Conservation (phyloP, 2,797 vertebrate species). For the Manis crassicaudata region DNA sequence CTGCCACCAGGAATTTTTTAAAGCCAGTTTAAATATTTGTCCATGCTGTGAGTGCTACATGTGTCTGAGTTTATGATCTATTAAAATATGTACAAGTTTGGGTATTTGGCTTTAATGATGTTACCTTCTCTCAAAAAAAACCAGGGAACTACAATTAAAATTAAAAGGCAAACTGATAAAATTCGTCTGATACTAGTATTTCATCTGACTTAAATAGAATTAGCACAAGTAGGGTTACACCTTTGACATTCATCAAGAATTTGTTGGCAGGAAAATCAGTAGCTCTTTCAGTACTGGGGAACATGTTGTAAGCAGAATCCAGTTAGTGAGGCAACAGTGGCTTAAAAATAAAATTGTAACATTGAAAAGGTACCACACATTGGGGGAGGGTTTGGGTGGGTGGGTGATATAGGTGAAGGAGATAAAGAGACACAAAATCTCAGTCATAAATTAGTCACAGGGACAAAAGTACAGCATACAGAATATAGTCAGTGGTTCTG, state of each 20-base stretch:
- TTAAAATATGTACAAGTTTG: not conserved
- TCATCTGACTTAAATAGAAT: constrained; percentile 62
- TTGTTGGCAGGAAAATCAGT: constrained; percentile 25
- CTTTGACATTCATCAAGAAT: constrained; percentile 65
- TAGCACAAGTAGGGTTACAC: constrained; percentile 43
- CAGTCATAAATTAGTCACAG: no score
- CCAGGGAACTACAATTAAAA: constrained; percentile 24
- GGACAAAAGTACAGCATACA: no score
- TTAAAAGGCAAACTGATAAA: constrained; percentile 5
- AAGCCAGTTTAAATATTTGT: not conserved
- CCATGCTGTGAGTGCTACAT: not conserved
- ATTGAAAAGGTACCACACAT: not conserved
- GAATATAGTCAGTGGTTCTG: no score
- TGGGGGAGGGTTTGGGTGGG: no score
- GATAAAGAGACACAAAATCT: no score
- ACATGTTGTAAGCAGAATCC: constrained; percentile 44
- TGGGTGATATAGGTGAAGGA: no score
- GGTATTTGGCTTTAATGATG: not conserved
- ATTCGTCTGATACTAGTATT: constrained; percentile 40
- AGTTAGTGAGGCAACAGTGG: not conserved
- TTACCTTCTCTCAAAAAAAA: not conserved
- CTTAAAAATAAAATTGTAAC: constrained; percentile 66
- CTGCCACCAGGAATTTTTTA: not conserved
- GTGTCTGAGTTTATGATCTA: not conserved
- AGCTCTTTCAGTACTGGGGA: constrained; percentile 46